phyloP scores from a whole-genome alignment of 2,888 invertebrate genomes.

The Mimachlamys varia region DNA sequence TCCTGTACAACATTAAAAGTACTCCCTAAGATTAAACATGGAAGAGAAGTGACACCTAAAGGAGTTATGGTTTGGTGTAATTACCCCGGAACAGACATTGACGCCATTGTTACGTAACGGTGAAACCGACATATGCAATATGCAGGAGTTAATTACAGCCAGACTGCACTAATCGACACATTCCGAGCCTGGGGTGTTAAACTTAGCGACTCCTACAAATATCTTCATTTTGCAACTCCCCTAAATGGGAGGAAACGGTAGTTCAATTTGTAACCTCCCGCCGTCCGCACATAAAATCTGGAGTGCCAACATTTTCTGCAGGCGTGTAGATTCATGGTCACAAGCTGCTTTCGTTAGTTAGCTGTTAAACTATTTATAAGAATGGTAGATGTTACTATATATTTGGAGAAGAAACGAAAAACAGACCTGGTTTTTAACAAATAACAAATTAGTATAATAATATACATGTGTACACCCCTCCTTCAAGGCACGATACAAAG shows the following conservation, averaged over 20 bases:
- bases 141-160: background rate
- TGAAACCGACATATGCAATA: background rate
- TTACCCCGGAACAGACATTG: background rate
- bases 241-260: background rate
- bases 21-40: no score
- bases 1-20: no score
- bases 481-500: background rate
- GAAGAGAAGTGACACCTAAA: no score
- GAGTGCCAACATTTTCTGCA: background rate
- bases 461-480: background rate
- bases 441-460: slow-evolving; percentile 20
- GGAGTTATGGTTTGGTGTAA: no score
- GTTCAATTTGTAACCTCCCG: background rate
- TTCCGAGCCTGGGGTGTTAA: background rate
- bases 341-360: background rate
- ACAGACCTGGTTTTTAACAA: background rate
- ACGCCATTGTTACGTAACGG: background rate
- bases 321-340: background rate
- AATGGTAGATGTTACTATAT: background rate
- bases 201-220: background rate
- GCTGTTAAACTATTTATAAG: no score
- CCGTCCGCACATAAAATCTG: background rate
- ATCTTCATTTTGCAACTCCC: background rate
- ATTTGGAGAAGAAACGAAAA: background rate
- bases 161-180: slow-evolving; percentile 17